A percentile compares a stretch with the other conserved stretches of the same genome.
Evolutionary conservation across 35 echinoderm and acorn worm species (phyloP).

Genomic region (Stichopus chloronotus): DNA sequence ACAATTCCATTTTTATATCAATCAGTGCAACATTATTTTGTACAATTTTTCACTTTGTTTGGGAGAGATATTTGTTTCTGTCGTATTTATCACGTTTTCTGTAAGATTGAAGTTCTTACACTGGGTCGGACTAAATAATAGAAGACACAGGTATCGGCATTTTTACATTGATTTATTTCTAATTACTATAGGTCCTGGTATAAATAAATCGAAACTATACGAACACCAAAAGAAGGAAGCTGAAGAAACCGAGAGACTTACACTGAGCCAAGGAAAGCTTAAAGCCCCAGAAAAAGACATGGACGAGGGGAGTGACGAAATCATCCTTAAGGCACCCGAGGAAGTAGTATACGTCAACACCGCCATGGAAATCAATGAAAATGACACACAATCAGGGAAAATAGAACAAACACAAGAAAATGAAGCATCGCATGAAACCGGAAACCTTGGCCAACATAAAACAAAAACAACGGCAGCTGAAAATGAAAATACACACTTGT

Average conservation of each 20-base stretch:
- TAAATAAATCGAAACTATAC: conserved; percentile 77
- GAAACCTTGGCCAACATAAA: not conserved
- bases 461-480: not conserved
- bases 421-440: not conserved
- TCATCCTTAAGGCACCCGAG: not conserved
- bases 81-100: too few relatives aligned
- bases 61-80: too few relatives aligned
- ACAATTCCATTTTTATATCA: too few relatives aligned
- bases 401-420: not conserved
- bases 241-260: not conserved
- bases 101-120: too few relatives aligned
- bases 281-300: not conserved
- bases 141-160: too few relatives aligned
- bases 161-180: too few relatives aligned
- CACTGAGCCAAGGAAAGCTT: conserved; percentile 2
- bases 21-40: too few relatives aligned
- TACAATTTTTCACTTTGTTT: too few relatives aligned
- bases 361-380: conserved; percentile 19
- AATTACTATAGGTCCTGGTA: conserved; percentile 62
- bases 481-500: too few relatives aligned
- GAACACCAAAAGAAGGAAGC: conserved; percentile 58
- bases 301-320: not conserved
- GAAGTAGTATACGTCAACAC: not conserved
- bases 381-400: not conserved
- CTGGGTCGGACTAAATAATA: too few relatives aligned